These are phyloP conservation scores for Chloebia gouldiae DNA, from an alignment of 2,113 vertebrate species.

Conservation along the genomic window DNA sequence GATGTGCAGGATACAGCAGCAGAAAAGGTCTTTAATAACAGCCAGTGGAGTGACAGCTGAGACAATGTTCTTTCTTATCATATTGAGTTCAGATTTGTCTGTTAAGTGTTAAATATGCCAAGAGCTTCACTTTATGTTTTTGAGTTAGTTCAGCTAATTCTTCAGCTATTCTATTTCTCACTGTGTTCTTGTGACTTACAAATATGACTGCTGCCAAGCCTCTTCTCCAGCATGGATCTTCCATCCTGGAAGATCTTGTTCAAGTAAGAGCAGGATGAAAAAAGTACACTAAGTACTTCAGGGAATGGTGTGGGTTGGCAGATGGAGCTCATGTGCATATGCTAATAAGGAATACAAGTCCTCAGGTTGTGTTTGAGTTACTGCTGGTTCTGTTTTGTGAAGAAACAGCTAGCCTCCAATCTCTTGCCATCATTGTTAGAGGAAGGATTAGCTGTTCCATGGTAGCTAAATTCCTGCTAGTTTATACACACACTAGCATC, in stretches of 20 bases:
- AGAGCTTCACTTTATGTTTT: background rate
- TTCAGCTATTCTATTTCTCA: background rate
- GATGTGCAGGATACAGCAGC: accelerated
- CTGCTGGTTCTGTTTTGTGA: background rate
- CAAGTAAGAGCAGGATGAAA: background rate
- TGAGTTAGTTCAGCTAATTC: background rate
- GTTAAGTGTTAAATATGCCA: background rate
- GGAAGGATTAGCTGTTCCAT: conserved; percentile 3
- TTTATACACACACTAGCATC: background rate
- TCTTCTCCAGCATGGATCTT: background rate
- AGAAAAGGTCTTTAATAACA: background rate
- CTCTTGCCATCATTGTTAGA: background rate
- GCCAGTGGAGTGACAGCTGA: background rate
- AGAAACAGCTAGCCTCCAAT: background rate
- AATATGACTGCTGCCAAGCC: background rate
- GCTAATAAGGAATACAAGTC: background rate
- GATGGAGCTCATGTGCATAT: background rate
- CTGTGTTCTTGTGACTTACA: background rate
- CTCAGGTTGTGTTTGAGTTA: background rate
- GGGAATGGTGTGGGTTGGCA: background rate
- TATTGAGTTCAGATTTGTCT: background rate
- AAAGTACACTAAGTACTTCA: background rate
- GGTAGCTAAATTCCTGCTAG: background rate
- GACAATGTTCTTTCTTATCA: background rate
- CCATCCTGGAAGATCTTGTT: background rate